Base-by-base conservation (phyloP, 2,888 invertebrate genomes). In the Ornithoptera alexandrae region DNA sequence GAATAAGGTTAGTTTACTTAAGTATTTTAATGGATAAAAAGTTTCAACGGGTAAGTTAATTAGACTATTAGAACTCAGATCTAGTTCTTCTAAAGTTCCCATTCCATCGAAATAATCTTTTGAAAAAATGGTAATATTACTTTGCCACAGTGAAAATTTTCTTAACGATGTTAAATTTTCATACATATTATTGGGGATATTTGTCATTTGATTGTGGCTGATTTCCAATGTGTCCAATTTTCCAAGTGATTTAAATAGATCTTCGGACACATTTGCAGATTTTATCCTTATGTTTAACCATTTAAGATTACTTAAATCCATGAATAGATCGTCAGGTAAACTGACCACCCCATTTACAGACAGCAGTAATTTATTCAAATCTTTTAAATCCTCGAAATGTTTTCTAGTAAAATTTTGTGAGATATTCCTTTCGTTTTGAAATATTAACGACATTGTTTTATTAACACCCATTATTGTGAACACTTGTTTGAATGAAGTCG, bases 141-240 rank as follows among this genome's bases (percentile, higher is more conserved):
- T 97, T 76, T 94, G 93, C 94, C 95, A 95, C 50, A 97, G 82
- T 76, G 95, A 95, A 66, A 97, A 86, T 63, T 94, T 91, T 68
- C 88, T 86, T 71, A 96, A 83, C 75, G 93, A 93, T 67, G 88
- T 90, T 75, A 95, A 89, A 81, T 94, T 94, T 53, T 93, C 89
- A 81, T 96, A 96, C 68, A 95, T 86, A 70, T 93, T 94, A 2
- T 92, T 88, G 53, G 94, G 93, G 77, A 96, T 88, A 76, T 92
- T 86, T 62, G 92, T 91, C 78, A 97, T 87, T 70, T 94, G 93
- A 81, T 96, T 96, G 77, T 93, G 92, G 63, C 94, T 95, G 76
- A 96, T 86, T 84, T 96, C 95, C 66, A 96, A 89, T 68, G 93
- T 92, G 74, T 93, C 92, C 56, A 96, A 85, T 75, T 88, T 93